Percentiles rank a stretch among this genome's conserved stretches.
These are phyloP conservation scores for Gobiocypris rarus DNA, from an alignment of 2,113 vertebrate species.

Conservation along the genomic window DNA sequence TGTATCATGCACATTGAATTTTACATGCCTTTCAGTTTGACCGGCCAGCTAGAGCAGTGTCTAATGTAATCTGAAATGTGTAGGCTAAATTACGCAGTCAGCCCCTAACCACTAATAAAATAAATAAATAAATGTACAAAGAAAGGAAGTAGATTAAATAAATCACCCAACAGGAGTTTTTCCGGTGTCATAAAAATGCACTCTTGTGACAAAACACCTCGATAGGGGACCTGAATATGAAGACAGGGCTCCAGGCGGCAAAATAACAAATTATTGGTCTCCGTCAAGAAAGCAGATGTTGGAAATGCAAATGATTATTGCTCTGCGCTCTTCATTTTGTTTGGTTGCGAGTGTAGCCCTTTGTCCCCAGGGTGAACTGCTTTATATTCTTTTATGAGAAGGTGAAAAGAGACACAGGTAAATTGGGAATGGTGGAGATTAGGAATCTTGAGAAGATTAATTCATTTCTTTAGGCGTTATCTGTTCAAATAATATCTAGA, in stretches of 20 bases:
- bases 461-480: slow-evolving; percentile 20
- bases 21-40: slow-evolving; percentile 69
- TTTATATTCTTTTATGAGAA: slow-evolving; percentile 42
- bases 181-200: slow-evolving; percentile 64
- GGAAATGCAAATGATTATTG: slow-evolving; percentile 67
- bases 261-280: slow-evolving; percentile 65
- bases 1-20: slow-evolving; percentile 72
- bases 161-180: slow-evolving; percentile 77
- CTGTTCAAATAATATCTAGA: slow-evolving; percentile 14
- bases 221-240: slow-evolving; percentile 63
- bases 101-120: slow-evolving; percentile 49
- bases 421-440: background rate
- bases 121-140: slow-evolving; percentile 62
- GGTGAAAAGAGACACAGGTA: slow-evolving; percentile 40
- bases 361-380: slow-evolving; percentile 19
- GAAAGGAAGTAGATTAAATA: slow-evolving; percentile 74
- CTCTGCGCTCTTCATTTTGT: slow-evolving; percentile 52
- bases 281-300: slow-evolving; percentile 69
- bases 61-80: slow-evolving; percentile 69
- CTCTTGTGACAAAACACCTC: slow-evolving; percentile 63
- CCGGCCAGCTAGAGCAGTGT: slow-evolving; percentile 57
- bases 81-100: background rate
- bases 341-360: background rate
- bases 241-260: slow-evolving; percentile 59
- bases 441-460: slow-evolving; percentile 12